phyloP scores from a whole-genome alignment of 2,113 vertebrate genomes.

The Cromileptes altivelis region DNA sequence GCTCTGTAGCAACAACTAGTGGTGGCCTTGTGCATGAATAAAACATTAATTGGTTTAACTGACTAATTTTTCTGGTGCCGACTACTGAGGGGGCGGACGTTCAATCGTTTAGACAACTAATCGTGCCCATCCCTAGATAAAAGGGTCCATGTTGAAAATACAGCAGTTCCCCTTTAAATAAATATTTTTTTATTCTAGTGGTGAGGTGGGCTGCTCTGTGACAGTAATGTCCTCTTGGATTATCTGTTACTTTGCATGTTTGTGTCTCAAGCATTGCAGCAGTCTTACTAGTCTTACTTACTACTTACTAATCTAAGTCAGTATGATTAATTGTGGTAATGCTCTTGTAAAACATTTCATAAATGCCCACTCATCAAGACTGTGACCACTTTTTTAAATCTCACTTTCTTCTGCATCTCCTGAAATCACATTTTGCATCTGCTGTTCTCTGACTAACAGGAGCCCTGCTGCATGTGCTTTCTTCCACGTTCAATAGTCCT shows the following conservation, averaged over 20 bases:
- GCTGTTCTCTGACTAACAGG: neutral
- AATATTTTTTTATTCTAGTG: neutral
- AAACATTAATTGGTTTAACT: no score
- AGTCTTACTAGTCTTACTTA: no score
- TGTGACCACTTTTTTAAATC: no score
- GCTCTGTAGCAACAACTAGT: no score
- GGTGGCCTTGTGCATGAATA: no score
- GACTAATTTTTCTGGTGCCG: no score
- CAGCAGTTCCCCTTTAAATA: no score
- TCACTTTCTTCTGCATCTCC: neutral
- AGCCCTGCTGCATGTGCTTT: slow-evolving; percentile 1
- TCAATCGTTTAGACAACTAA: no score
- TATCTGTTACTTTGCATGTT: neutral
- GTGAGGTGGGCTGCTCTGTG: neutral
- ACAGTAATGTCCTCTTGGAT: neutral
- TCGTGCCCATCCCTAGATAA: no score
- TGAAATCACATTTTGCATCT: slow-evolving; percentile 5
- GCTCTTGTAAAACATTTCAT: neutral
- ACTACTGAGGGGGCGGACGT: no score
- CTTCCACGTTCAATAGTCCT: neutral
- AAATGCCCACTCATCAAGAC: neutral
- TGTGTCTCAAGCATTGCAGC: neutral
- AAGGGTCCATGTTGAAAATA: no score
- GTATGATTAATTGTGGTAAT: no score
- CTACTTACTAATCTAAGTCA: neutral